A percentile compares a stretch with the other conserved stretches of the same genome.
phyloP scores from a whole-genome alignment of 2,797 vertebrate species.

The Borostomias antarcticus region DNA sequence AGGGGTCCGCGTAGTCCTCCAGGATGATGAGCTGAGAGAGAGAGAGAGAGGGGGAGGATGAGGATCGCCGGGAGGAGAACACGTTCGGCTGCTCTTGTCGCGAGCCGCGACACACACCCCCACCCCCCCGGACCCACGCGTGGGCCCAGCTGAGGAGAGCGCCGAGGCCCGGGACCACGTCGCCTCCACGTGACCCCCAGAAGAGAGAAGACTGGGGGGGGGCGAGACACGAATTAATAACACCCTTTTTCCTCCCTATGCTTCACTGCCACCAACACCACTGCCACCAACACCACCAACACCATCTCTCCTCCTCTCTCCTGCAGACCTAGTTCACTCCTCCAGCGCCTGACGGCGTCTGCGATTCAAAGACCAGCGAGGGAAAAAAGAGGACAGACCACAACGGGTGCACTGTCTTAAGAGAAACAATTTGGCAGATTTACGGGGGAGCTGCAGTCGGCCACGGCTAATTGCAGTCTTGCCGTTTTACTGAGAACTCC shows the following conservation, averaged over 20 bases:
- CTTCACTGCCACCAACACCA: slow-evolving; percentile 51
- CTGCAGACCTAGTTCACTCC: slow-evolving; percentile 48
- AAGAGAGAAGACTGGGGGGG: slow-evolving; percentile 16
- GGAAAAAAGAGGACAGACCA: slow-evolving; percentile 43
- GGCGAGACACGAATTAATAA: slow-evolving; percentile 46
- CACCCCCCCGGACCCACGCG: slow-evolving; percentile 8
- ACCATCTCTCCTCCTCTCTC: neutral
- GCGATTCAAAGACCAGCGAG: slow-evolving; percentile 55
- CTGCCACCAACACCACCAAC: neutral
- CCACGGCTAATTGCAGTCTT: slow-evolving; percentile 75
- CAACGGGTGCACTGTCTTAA: slow-evolving; percentile 66
- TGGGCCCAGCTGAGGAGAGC: slow-evolving; percentile 8
- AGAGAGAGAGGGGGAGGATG: slow-evolving; percentile 6
- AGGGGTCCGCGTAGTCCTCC: slow-evolving; percentile 96
- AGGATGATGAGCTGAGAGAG: slow-evolving; percentile 85
- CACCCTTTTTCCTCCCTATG: slow-evolving; percentile 29
- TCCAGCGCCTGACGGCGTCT: slow-evolving; percentile 62
- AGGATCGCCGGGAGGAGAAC: slow-evolving; percentile 22
- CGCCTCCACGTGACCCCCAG: slow-evolving; percentile 23
- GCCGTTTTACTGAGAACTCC: slow-evolving; percentile 65
- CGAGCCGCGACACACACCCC: slow-evolving; percentile 22
- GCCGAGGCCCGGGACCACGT: slow-evolving; percentile 20
- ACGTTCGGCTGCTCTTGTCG: slow-evolving; percentile 43
- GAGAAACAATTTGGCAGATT: slow-evolving; percentile 71
- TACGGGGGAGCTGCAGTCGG: slow-evolving; percentile 62